Evolutionary conservation across 2,888 invertebrate genomes (phyloP), one percentile per base, ranked within the genome.

Genomic region (Drosophila fulvimacula): DNA sequence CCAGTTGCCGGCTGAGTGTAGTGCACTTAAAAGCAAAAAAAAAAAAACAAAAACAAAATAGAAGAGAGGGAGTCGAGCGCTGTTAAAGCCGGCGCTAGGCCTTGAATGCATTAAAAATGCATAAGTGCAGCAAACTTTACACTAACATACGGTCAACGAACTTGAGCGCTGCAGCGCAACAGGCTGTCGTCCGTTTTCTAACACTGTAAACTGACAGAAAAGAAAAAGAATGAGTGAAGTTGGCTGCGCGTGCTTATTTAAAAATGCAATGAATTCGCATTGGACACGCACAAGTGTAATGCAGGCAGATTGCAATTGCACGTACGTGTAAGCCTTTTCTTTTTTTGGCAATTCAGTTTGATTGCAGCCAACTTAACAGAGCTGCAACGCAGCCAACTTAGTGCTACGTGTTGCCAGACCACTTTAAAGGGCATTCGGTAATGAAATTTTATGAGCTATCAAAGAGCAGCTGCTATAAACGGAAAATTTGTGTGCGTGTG

Each of bases 91-190:
- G 75, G 57, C 46, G 75, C 55, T 69, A 65, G 67, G 59, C 42
- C 36, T 38, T 52, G 63, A 71, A 71, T 81, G 69, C 84, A 88
- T 86, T 86, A 73, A 83, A 86, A 76, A 83, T 87, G 67, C 73
- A 80, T 81, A 76, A 88, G 69, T 79, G 55, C 52, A 39, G 51
- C 69, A 61, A 51, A 67, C 46, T 46, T 27, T 27, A 27, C 46
- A 46, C 46, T 10, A 41, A 27, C 58, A 42, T 65, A 49, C 81
- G 82, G 87, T 86, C 87, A 83, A 81, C 72, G 89, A 83, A 88
- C 82, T 21, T 13, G 7, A 10, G 36, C 19, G 13, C 1, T 4
- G 30, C 59, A 38, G 32, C 13, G 65, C 56, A 76, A 76, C 76
- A 73, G 76, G 72, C 76, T 51, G 46, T 21, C 39, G 32, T 19